Conservation (phyloP, 2,113 vertebrate species). For the Python bivittatus region DNA sequence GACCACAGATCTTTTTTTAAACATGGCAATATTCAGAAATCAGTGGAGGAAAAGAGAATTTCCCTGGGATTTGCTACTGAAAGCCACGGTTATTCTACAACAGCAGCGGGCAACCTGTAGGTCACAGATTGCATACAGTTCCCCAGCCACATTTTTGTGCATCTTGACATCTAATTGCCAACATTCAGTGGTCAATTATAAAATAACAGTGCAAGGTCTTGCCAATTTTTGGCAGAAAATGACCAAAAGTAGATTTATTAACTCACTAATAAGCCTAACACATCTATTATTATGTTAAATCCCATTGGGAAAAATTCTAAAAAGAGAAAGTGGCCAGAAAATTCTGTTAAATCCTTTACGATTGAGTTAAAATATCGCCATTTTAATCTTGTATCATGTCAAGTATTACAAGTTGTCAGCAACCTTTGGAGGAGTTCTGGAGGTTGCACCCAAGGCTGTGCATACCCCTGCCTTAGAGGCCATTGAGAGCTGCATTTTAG, state of each 20-base stretch:
- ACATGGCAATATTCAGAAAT: background rate
- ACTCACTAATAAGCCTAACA: background rate
- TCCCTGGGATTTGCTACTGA: background rate
- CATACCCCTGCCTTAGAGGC: background rate
- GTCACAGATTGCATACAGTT: background rate
- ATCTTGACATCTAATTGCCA: background rate
- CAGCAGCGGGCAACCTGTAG: background rate
- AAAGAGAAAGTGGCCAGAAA: background rate
- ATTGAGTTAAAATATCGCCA: background rate
- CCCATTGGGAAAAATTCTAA: background rate
- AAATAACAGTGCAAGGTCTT: background rate
- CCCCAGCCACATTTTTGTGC: background rate
- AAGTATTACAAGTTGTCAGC: background rate
- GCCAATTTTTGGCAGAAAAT: background rate
- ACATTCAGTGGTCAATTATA: background rate
- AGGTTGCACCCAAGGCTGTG: background rate
- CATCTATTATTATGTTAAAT: background rate
- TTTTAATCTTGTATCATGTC: no score
- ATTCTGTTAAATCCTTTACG: background rate
- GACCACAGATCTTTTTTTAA: background rate
- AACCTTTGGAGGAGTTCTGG: background rate
- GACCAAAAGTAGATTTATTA: background rate
- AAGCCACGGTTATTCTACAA: background rate
- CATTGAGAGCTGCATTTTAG: background rate
- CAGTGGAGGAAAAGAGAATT: background rate